Evolutionary conservation across 2,797 vertebrate genomes (phyloP).

Genomic region (Falco naumanni): DNA sequence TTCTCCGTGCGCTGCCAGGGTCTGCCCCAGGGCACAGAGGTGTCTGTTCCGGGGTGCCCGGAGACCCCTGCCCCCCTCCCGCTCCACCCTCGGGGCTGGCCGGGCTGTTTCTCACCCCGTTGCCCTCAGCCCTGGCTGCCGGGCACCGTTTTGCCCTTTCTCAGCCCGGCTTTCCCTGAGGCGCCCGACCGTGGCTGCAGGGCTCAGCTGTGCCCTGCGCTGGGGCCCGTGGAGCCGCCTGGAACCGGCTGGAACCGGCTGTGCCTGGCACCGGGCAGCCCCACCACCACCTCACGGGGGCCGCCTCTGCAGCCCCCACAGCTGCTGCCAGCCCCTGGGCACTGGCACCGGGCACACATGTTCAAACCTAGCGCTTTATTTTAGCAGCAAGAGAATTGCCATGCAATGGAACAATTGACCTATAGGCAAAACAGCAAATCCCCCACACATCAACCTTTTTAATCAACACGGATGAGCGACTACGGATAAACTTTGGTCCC

Average conservation of each 20-base stretch:
- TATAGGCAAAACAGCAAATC: background rate
- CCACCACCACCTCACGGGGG: too few relatives aligned
- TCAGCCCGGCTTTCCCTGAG: background rate
- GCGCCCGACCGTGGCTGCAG: background rate
- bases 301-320: background rate
- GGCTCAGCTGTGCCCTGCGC: too few relatives aligned
- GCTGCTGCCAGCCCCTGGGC: background rate
- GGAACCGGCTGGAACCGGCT: too few relatives aligned
- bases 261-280: too few relatives aligned
- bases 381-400: background rate
- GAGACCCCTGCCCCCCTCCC: background rate
- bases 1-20: too few relatives aligned
- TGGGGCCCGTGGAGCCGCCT: background rate
- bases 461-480: background rate
- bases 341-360: accelerated
- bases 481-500: background rate
- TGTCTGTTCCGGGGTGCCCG: background rate
- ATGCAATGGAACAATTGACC: background rate
- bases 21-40: too few relatives aligned
- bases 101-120: background rate
- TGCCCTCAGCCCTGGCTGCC: background rate
- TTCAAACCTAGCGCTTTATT: background rate
- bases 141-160: too few relatives aligned
- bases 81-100: accelerated
- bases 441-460: background rate